Evolutionary conservation across 1,140 invertebrate species (phyloP), one percentile per base, ranked within the genome.

Genomic region (Drosophila lini): DNA sequence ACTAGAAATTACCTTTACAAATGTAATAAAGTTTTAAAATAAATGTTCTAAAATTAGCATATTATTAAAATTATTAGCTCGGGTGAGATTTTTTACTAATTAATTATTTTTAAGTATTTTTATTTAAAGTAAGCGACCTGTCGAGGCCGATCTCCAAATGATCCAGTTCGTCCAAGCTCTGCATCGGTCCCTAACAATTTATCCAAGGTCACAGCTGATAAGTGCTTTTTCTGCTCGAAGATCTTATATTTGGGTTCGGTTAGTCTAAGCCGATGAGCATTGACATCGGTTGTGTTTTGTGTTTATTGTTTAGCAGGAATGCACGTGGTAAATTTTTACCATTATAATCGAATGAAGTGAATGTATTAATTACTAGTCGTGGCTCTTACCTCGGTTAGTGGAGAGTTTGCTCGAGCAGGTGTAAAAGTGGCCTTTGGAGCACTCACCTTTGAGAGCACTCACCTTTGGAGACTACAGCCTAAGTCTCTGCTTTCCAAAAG

Each of bases 21-120:
- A 52, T 28, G 34, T 56, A 53, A 45, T 48, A 28, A 58, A 41
- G 28, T 50, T 68, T 83, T 64, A 44, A 67, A 80, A 71, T 82
- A 82, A 68, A 81, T 69, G 78, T 81, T 81, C 44, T 31, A 22
- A 11, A 50, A 70, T 25, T 50, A 16, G 3, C 3, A 11, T 16
- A 32, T 19, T 32, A 19, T 50, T 32, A 16, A 3, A 48, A 48
- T 28, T 48, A 1, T 9, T 0, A 2, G 3, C 0, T 0, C 3
- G 22, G 8, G 25, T n/a, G 22, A 8, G 1, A 28, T n/a, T 3
- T 47, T 47, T 25, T 13, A 45, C 19, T 19, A 9, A 16, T 40
- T n/a, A 8, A 22, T 45, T 7, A 22, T 7, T 19, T 45, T 13
- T 25, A 45, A 2, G 11, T 44, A 44, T 3, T 13, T 42, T 42